These are phyloP conservation scores for Dysmachus trigonus DNA, from an alignment of 2,888 invertebrate species.

Conservation along the genomic window DNA sequence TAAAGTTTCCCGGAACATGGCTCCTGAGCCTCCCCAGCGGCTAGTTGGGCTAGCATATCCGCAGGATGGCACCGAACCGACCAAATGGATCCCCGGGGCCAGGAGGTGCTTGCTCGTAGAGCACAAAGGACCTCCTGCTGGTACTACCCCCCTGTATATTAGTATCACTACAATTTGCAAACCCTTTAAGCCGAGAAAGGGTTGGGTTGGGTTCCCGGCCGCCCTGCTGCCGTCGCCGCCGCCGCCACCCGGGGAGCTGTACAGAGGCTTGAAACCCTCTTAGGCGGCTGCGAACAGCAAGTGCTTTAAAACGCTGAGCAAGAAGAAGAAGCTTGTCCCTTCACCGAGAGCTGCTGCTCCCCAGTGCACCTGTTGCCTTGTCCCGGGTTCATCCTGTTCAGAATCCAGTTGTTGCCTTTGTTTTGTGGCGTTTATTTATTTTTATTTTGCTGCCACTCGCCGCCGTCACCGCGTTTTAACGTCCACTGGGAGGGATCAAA, in stretches of 20 bases:
- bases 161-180: not conserved
- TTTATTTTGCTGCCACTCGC: not conserved
- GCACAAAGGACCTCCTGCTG: not conserved
- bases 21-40: not conserved
- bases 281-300: not conserved
- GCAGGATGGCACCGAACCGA: not conserved
- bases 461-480: not conserved
- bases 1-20: not conserved
- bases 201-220: not conserved
- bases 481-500: not conserved
- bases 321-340: not conserved
- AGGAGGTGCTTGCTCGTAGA: not conserved
- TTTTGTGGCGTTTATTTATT: not conserved
- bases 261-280: not conserved
- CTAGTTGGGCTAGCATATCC: not conserved
- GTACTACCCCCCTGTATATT: not conserved
- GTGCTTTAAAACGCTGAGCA: not conserved
- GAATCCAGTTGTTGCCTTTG: not conserved
- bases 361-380: not conserved
- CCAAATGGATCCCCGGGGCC: not conserved
- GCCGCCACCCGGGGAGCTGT: too few species aligned
- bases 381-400: not conserved
- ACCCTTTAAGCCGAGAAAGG: not conserved
- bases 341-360: not conserved
- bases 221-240: too few species aligned